Base-by-base conservation (phyloP, 1,140 invertebrate genomes). In the Drosophila nebulosa region DNA sequence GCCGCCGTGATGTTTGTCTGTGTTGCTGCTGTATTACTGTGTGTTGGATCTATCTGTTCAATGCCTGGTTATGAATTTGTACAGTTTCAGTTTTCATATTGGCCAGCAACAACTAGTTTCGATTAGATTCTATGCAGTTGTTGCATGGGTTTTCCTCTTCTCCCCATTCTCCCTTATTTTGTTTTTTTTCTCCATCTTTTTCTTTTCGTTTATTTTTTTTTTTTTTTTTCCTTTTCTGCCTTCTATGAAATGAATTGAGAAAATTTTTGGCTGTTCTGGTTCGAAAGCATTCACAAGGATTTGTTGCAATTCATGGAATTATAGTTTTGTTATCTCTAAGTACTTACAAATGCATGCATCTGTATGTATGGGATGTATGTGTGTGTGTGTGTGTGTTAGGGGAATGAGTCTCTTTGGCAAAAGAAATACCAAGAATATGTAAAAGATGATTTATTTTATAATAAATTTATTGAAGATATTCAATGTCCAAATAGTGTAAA, bases 1-100 rank as follows among this genome's bases (percentile, higher is more conserved):
- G 30, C 30, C 30, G 39, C 64, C 73, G 64, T 32, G n/a, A n/a
- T n/a, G 71, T 62, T 81, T 69, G 74, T 81, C 81, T 78, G 64
- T 72, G 72, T 56, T 57, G 64, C n/a, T n/a, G n/a, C n/a, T n/a
- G n/a, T n/a, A n/a, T n/a, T n/a, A n/a, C n/a, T 56, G 32, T 24
- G 52, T 39, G 52, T 50, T 30, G 53, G n/a, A 30, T 26, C 53
- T 55, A 26, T 56, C 26, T 18, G 27, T 39, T n/a, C 30, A 21
- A 16, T 52, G 64, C 36, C 68, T 61, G 77, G 64, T 88, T 88
- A 88, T 88, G 83, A 79, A 76, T 79, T 88, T 79, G 68, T 63
- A 65, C 71, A 77, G 79, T 76, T 81, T 69, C 57, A 55, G 77
- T 64, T 64, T 76, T 52, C 62, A 46, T 46, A 46, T 46, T 46